Evolutionary conservation across 2,797 vertebrate species (phyloP).

Genomic region (Stomatorhinus walkeri): DNA sequence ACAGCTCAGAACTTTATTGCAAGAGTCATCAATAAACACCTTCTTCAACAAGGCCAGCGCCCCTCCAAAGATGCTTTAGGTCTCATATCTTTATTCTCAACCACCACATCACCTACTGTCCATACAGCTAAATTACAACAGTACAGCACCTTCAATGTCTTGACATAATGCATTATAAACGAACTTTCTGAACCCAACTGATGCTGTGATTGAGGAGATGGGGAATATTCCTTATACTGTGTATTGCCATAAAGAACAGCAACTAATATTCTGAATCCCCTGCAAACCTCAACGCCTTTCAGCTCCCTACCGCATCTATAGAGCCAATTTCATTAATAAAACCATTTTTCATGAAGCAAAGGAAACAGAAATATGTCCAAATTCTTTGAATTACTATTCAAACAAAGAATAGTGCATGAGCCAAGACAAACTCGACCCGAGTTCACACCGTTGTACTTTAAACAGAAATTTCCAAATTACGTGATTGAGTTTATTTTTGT

Average conservation of each 20-base stretch:
- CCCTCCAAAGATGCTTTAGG: not conserved
- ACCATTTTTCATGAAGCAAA: not conserved
- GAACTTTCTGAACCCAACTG: not conserved
- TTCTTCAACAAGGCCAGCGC: not conserved
- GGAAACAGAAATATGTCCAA: not conserved
- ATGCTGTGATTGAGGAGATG: not conserved
- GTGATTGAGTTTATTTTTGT: not conserved
- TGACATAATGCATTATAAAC: not conserved
- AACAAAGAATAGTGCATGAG: not conserved
- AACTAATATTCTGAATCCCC: not conserved
- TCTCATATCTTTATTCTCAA: not conserved
- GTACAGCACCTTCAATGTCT: not conserved
- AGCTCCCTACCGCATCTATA: too few species aligned
- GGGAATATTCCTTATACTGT: not conserved
- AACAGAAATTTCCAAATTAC: not conserved
- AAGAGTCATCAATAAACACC: not conserved
- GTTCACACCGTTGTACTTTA: not conserved
- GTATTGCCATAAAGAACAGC: not conserved
- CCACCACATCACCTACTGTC: not conserved
- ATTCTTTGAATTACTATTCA: not conserved
- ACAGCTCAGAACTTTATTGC: not conserved
- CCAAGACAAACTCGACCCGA: not conserved
- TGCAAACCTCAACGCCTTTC: not conserved
- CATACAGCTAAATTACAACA: not conserved
- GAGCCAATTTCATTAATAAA: not conserved